Evolutionary conservation across 1,140 invertebrate species (phyloP).

Genomic region (Limonius californicus): DNA sequence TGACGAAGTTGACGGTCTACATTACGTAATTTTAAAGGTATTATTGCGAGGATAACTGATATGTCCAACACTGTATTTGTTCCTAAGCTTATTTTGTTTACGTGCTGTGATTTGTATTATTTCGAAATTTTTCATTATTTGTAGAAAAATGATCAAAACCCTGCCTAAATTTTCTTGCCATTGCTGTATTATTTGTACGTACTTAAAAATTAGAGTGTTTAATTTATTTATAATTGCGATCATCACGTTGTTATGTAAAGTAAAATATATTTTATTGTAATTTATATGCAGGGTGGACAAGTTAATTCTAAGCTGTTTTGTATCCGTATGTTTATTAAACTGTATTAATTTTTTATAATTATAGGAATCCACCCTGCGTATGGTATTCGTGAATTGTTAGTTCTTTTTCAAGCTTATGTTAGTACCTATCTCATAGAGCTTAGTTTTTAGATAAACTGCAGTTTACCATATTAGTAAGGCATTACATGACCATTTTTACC

Average conservation of each 20-base stretch:
- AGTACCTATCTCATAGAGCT: conserved; percentile 25
- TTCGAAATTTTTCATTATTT: conserved; percentile 25
- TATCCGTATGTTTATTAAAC: not conserved
- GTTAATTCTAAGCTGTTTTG: not conserved
- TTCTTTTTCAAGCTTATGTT: conserved; percentile 14
- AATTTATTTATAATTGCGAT: conserved; percentile 25
- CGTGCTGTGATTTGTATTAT: conserved; percentile 44
- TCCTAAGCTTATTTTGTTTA: conserved; percentile 41
- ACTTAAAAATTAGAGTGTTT: conserved; percentile 32
- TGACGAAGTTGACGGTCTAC: not conserved
- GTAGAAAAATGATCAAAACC: conserved; percentile 37
- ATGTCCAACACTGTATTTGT: conserved; percentile 28
- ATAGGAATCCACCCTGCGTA: conserved; percentile 1
- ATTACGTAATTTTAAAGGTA: not conserved
- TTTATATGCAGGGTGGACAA: not conserved
- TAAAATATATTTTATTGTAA: conserved; percentile 24
- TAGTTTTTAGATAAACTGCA: conserved; percentile 38
- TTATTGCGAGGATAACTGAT: not conserved
- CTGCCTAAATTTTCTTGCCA: conserved; percentile 47
- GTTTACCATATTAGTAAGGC: conserved; percentile 44
- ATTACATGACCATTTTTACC: conserved; percentile 40
- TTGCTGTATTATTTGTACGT: conserved; percentile 43
- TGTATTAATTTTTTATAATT: conserved; percentile 8
- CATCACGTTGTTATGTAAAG: conserved; percentile 20
- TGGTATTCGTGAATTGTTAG: conserved; percentile 24